Evolutionary conservation across 2,113 vertebrate genomes (phyloP), one percentile per base, ranked within the genome.

Genomic region (Oryctolagus cuniculus): DNA sequence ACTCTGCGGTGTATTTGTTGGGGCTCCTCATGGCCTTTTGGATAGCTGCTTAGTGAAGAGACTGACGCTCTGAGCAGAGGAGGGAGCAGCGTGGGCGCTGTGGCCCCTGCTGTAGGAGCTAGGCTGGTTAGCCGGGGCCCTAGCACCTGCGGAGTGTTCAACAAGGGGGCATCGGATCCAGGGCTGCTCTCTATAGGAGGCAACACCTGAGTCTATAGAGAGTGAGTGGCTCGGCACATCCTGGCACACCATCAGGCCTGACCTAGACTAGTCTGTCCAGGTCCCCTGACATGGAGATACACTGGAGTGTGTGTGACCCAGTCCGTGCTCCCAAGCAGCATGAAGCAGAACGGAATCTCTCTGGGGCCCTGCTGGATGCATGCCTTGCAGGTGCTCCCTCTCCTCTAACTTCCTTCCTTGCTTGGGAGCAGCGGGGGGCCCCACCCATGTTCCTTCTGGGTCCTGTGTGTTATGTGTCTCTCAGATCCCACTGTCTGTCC

Each of bases 391-490:
- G 31, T n/a, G 53, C 27, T 88, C 49, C 5, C 27, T 11, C 11
- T 51, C 31, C 38, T 24, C 10, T 92, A 17, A n/a, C 69, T 36
- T 87, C 64, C 36, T 66, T 79, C 83, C 64, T 80, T 58, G 17
- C 55, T 27, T 34, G 22, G 53, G 58, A 34, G 55, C 11, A n/a
- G 29, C 13, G 8, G 49, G 84, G 73, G 51, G 7, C 10, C 38
- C 78, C 22, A 73, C n/a, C 34, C 61, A 72, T 61, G 83, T 84
- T 83, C 63, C 79, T 53, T 24, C 25, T 55, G 61, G 53, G 70
- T 91, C 51, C 84, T 31, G 49, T 95, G 89, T 92, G 92, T 87
- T 53, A 72, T 44, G 22, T 89, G 95, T 95, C 55, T 73, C 58
- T 55, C 38, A 67, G 58, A 58, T 53, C 69, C 66, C 69, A 1